Conservation (phyloP, 2,797 vertebrate species). For the Onychomys arenicola region DNA sequence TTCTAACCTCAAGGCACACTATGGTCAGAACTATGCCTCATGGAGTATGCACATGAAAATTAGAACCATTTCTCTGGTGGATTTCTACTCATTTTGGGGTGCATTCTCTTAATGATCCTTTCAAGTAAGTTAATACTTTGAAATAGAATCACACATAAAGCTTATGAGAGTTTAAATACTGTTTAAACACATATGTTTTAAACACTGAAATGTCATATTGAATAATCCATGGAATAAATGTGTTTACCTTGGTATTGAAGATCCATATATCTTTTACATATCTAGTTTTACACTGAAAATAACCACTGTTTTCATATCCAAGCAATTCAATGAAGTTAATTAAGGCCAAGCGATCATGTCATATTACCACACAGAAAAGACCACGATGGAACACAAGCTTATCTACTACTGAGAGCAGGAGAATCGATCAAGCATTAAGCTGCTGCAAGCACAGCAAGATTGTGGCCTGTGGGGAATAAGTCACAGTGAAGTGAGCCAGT, state of each 20-base stretch:
- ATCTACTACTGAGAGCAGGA: not conserved
- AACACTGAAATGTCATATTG: not conserved
- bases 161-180: not conserved
- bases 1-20: not conserved
- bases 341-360: not conserved
- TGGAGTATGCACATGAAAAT: not conserved
- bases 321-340: slow-evolving; percentile 36
- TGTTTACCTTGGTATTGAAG: not conserved
- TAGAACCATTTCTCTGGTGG: not conserved
- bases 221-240: not conserved
- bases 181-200: not conserved
- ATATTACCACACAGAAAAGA: slow-evolving; percentile 3
- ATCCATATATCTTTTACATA: not conserved
- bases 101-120: not conserved
- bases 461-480: not conserved
- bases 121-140: not conserved
- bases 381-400: not conserved
- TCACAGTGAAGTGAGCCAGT: not conserved
- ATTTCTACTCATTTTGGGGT: not conserved
- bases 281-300: not conserved
- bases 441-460: not conserved
- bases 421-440: not conserved
- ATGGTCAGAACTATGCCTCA: not conserved
- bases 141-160: not conserved
- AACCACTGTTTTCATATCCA: not conserved